These are phyloP conservation scores for Tromatobia lineatoria DNA, from an alignment of 2,888 invertebrate genomes.

Conservation along the genomic window DNA sequence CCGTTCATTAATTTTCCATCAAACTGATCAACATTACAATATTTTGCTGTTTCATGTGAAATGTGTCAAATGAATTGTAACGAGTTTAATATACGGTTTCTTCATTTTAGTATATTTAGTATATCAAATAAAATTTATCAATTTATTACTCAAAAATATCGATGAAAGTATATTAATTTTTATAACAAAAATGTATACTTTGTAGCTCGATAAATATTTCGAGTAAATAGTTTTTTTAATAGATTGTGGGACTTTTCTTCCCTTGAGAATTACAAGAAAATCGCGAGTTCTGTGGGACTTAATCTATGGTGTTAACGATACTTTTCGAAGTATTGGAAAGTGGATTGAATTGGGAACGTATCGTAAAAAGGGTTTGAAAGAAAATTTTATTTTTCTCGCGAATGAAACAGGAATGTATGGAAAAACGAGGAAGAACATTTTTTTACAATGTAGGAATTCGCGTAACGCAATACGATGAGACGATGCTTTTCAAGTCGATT, in stretches of 20 bases:
- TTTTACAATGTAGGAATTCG: slow-evolving; percentile 6
- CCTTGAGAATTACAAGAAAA: slow-evolving; percentile 5
- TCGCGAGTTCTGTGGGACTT: neutral
- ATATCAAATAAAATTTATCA: no score
- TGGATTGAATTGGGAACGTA: neutral
- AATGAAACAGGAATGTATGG: neutral
- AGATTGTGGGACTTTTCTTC: neutral
- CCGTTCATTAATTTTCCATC: no score
- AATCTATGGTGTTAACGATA: slow-evolving; percentile 3
- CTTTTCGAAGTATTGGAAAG: neutral
- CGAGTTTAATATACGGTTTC: no score
- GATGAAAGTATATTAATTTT: no score
- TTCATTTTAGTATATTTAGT: no score
- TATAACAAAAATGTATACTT: no score
- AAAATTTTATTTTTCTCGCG: neutral
- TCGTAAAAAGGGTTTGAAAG: slow-evolving; percentile 20
- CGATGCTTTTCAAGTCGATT: neutral
- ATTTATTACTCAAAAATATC: no score
- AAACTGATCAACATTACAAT: no score
- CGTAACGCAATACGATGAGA: slow-evolving; percentile 21
- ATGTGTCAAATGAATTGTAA: no score
- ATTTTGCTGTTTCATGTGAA: no score
- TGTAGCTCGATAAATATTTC: neutral
- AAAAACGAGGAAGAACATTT: neutral
- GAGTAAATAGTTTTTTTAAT: neutral